These are phyloP conservation scores for Sinocyclocheilus anshuiensis DNA, from an alignment of 2,113 vertebrate genomes.

Conservation along the genomic window DNA sequence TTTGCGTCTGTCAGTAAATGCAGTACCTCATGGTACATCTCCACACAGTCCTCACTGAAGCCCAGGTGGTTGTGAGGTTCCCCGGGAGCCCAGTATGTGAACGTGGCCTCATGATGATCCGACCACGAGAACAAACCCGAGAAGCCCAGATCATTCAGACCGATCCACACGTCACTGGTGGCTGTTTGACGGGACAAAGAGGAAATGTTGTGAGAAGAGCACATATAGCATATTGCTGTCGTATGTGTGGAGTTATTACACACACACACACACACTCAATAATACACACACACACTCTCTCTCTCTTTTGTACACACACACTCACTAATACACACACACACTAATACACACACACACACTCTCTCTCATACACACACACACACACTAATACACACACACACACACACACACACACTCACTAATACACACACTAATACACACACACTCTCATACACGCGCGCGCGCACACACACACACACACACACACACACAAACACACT, in stretches of 20 bases:
- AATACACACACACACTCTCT: too few relatives aligned
- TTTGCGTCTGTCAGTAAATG: not conserved
- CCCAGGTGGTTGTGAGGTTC: constrained; percentile 76
- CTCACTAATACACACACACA: too few relatives aligned
- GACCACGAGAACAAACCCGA: constrained; percentile 74
- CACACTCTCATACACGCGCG: too few relatives aligned
- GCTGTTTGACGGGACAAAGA: constrained; percentile 55
- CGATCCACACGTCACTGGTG: constrained; percentile 74
- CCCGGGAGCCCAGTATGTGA: constrained; percentile 79
- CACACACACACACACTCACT: too few relatives aligned
- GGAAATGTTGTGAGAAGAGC: not conserved
- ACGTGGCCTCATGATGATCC: constrained; percentile 64
- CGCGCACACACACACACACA: constrained; percentile 28
- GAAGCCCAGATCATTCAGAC: constrained; percentile 70
- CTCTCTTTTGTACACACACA: too few relatives aligned
- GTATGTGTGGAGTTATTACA: not conserved
- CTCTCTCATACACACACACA: too few relatives aligned
- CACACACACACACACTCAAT: too few relatives aligned
- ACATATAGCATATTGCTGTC: not conserved
- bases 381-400: too few relatives aligned
- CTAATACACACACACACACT: too few relatives aligned
- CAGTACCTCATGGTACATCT: constrained; percentile 71
- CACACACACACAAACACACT: constrained; percentile 3
- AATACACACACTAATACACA: too few relatives aligned
- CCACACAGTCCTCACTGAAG: constrained; percentile 75